phyloP scores from a whole-genome alignment of 2,888 invertebrate genomes.

The Taenaris catops region DNA sequence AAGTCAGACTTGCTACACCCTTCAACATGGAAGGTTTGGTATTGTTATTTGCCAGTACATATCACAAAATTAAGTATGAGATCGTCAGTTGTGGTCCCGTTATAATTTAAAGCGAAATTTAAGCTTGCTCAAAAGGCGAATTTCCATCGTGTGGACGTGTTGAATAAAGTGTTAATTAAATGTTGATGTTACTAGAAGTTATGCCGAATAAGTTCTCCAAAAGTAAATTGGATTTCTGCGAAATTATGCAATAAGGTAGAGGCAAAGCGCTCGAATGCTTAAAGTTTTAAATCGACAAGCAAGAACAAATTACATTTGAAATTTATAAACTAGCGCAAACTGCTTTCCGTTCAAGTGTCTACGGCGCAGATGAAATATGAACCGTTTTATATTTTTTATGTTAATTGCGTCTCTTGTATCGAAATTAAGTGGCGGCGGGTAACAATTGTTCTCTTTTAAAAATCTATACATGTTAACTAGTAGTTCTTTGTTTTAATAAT shows the following conservation, averaged over 20 bases:
- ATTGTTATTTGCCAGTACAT: no score
- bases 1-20: no score
- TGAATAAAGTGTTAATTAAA: slow-evolving; percentile 30
- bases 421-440: not conserved
- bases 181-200: slow-evolving; percentile 27
- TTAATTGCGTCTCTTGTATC: not conserved
- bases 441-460: no score
- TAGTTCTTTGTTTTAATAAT: no score
- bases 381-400: slow-evolving; percentile 2
- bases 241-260: slow-evolving; percentile 22
- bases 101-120: slow-evolving; percentile 18
- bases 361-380: slow-evolving; percentile 1
- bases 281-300: slow-evolving; percentile 20
- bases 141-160: slow-evolving; percentile 14
- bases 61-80: slow-evolving; percentile 4
- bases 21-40: no score
- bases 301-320: slow-evolving; percentile 15
- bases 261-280: slow-evolving; percentile 22
- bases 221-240: slow-evolving; percentile 22
- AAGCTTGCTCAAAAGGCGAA: slow-evolving; percentile 12
- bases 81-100: slow-evolving; percentile 1
- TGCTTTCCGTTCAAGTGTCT: slow-evolving; percentile 6
- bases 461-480: no score
- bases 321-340: slow-evolving; percentile 10
- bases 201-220: slow-evolving; percentile 22